These are phyloP conservation scores for Steinernema feltiae DNA, from an alignment of 1,140 invertebrate genomes.

Conservation along the genomic window DNA sequence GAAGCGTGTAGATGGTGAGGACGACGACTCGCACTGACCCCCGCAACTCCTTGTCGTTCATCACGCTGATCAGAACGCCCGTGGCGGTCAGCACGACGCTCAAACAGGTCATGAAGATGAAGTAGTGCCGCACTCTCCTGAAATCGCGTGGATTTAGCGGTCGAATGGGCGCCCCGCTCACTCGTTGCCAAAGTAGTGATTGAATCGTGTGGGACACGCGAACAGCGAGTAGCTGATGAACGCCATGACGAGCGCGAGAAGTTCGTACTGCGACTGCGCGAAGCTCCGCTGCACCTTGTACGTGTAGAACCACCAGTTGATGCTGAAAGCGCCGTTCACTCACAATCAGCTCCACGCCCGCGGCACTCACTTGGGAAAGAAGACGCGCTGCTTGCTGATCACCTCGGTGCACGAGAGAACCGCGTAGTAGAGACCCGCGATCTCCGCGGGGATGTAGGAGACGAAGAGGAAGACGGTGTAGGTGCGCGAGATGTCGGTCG, in stretches of 20 bases:
- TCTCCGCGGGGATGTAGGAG: constrained; percentile 4
- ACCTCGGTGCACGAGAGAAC: background rate
- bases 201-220: background rate
- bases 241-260: background rate
- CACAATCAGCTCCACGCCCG: background rate
- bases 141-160: background rate
- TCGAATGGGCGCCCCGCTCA: background rate
- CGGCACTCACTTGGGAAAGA: background rate
- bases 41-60: background rate
- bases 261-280: constrained; percentile 6
- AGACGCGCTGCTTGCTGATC: constrained; percentile 1
- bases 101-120: background rate
- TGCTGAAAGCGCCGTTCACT: background rate
- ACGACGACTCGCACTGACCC: background rate
- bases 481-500: constrained; percentile 19
- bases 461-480: constrained; percentile 19
- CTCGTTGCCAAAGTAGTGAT: background rate
- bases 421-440: constrained; percentile 3
- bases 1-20: background rate
- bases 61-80: background rate
- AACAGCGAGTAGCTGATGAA: background rate
- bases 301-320: background rate
- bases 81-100: background rate
- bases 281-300: constrained; percentile 11
- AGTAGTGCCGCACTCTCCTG: background rate